A percentile compares a stretch with the other conserved stretches of the same genome.
phyloP scores from a whole-genome alignment of 2,888 invertebrate genomes.

The Ichneumoninae sp. region DNA sequence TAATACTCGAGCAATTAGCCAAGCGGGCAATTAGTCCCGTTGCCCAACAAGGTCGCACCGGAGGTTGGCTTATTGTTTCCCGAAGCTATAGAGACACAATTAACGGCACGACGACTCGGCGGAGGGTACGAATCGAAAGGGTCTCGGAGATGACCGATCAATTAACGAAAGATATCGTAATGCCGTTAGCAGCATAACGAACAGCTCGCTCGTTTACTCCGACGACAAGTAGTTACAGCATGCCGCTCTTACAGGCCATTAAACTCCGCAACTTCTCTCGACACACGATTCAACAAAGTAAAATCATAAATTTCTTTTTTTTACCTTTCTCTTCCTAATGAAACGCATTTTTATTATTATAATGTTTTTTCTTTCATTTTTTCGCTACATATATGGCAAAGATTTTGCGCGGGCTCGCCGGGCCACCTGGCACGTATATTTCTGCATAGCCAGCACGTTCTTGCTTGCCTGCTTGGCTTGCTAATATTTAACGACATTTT shows the following conservation, averaged over 20 bases:
- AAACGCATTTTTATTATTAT: constrained; percentile 4
- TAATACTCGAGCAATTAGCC: constrained; percentile 66
- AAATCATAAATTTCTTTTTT: not conserved
- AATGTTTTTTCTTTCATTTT: not conserved
- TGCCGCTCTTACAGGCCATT: not conserved
- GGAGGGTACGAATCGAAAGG: not conserved
- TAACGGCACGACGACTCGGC: constrained; percentile 10
- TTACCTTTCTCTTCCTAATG: not conserved
- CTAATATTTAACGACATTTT: constrained; percentile 77
- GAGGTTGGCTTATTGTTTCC: constrained; percentile 53
- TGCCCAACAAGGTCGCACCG: constrained; percentile 39
- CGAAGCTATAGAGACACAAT: constrained; percentile 35
- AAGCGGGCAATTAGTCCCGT: constrained; percentile 63
- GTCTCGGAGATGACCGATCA: constrained; percentile 9
- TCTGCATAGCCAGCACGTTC: constrained; percentile 13
- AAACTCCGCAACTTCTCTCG: not conserved
- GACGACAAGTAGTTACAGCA: not conserved
- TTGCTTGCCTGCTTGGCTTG: constrained; percentile 50
- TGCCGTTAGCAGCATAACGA: constrained; percentile 26
- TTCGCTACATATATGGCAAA: not conserved
- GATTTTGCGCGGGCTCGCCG: not conserved
- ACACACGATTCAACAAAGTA: not conserved
- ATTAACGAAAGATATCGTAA: constrained; percentile 37
- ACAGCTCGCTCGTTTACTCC: not conserved
- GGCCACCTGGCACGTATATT: constrained; percentile 34